Conservation (phyloP, 2,113 vertebrate genomes). For the Sceloporus tristichus region DNA sequence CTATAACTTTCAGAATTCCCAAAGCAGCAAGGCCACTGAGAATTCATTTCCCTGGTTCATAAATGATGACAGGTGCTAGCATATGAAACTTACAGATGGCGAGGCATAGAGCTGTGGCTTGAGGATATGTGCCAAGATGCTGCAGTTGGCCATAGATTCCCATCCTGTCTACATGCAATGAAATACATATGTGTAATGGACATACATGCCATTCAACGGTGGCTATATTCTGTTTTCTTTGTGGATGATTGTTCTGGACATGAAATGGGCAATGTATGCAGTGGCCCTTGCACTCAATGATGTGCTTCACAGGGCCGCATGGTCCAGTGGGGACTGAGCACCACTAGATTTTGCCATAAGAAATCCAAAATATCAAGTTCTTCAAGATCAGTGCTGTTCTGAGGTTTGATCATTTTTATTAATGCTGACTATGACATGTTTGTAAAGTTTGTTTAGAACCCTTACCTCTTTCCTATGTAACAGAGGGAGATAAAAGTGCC, state of each 20-base stretch:
- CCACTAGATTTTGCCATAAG: background rate
- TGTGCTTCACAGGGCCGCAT: background rate
- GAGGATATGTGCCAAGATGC: background rate
- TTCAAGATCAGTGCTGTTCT: background rate
- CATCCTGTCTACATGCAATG: background rate
- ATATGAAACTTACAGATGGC: background rate
- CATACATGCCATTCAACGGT: background rate
- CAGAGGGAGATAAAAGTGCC: background rate
- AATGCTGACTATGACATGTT: background rate
- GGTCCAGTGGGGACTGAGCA: background rate
- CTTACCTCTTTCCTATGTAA: background rate
- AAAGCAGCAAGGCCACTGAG: too few species aligned
- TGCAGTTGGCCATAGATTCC: background rate
- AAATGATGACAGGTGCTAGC: background rate
- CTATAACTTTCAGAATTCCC: too few species aligned
- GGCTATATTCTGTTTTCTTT: background rate
- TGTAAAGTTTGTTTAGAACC: background rate
- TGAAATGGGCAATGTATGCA: background rate
- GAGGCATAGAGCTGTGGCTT: background rate
- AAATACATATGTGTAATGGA: background rate
- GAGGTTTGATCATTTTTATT: background rate
- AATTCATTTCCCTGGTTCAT: background rate
- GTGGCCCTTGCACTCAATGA: too few species aligned
- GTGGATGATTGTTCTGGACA: background rate
- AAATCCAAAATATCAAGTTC: background rate